These are phyloP conservation scores for Dipodomys stephensi DNA, from an alignment of 2,113 vertebrate species.

Conservation along the genomic window DNA sequence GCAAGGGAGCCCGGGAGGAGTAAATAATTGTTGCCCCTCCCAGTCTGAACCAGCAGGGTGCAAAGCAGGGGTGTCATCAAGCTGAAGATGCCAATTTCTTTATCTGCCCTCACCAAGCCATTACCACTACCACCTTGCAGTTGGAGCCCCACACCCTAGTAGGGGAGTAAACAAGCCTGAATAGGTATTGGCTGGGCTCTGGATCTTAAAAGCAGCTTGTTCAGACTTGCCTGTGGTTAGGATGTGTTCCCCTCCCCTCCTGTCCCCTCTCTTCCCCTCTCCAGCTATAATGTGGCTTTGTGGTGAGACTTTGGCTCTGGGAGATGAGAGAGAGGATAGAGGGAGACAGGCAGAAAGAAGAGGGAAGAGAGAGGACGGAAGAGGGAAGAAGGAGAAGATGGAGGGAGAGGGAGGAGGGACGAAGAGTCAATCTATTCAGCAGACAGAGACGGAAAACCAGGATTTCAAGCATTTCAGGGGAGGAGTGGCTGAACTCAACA, in stretches of 20 bases:
- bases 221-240: conserved; percentile 4
- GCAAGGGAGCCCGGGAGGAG: conserved; percentile 83
- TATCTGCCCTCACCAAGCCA: conserved; percentile 81
- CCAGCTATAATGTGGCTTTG: not conserved
- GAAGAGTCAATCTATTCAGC: too few relatives aligned
- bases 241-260: not conserved
- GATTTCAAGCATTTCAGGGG: not conserved
- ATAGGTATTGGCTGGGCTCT: conserved; percentile 40
- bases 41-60: conserved; percentile 76
- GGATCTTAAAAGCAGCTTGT: conserved; percentile 58
- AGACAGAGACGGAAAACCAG: not conserved
- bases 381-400: too few relatives aligned
- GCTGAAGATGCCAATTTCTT: conserved; percentile 76
- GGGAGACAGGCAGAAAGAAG: not conserved
- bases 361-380: not conserved
- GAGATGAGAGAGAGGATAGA: not conserved
- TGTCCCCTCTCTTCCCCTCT: not conserved
- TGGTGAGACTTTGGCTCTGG: not conserved
- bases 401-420: too few relatives aligned
- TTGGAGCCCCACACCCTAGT: conserved; percentile 57
- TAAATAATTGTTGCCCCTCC: conserved; percentile 85
- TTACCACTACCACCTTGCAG: conserved; percentile 33
- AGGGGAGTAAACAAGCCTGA: conserved; percentile 19
- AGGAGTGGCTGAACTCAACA: not conserved
- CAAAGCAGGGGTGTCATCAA: conserved; percentile 65